Percentiles rank a stretch among this genome's conserved stretches.
Conservation (phyloP, 2,888 invertebrate species). For the Tenthredo mesomela region DNA sequence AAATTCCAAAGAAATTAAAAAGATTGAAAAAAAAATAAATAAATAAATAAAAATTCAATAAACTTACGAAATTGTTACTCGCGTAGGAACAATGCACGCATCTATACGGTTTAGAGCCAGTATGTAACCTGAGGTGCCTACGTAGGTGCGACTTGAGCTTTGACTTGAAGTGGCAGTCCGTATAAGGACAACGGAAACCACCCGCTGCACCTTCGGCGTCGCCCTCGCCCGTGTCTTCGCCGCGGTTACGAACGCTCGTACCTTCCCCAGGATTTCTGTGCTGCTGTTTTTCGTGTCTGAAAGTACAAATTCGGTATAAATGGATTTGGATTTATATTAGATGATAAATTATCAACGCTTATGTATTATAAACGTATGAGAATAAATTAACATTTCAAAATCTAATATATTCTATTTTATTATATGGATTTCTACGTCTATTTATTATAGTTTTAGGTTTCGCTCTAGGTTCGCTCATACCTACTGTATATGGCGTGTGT, state of each 20-base stretch:
- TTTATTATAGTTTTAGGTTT: background rate
- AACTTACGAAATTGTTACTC: constrained; percentile 87
- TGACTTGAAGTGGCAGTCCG: constrained; percentile 85
- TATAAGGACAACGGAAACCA: constrained; percentile 64
- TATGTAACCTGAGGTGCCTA: constrained; percentile 89
- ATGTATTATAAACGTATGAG: background rate
- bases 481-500: background rate
- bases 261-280: background rate
- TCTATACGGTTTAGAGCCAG: constrained; percentile 89
- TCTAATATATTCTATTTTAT: background rate
- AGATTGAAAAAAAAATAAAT: too few species aligned
- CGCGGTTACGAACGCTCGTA: background rate
- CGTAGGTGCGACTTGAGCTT: constrained; percentile 86
- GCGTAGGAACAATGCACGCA: constrained; percentile 91
- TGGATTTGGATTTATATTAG: too few species aligned
- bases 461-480: background rate
- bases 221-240: background rate
- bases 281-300: constrained; percentile 43
- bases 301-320: background rate
- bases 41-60: too few species aligned
- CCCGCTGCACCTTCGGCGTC: background rate
- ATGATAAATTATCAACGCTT: background rate
- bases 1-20: background rate
- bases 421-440: background rate
- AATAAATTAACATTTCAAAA: background rate